Evolutionary conservation across 1,140 invertebrate species (phyloP).

Genomic region (Drosophila sturtevanti): DNA sequence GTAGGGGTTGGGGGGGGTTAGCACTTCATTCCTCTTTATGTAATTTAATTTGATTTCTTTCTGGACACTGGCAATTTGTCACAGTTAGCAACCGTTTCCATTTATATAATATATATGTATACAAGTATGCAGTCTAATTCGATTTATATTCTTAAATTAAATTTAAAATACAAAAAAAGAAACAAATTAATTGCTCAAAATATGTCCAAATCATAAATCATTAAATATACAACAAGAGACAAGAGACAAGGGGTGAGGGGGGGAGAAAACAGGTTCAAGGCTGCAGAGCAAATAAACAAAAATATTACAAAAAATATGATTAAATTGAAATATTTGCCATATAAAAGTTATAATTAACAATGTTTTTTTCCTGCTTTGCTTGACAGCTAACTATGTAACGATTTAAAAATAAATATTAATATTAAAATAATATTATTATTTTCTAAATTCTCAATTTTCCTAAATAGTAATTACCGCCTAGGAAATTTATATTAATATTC

Average conservation of each 20-base stretch:
- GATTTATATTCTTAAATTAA: not conserved
- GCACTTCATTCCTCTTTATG: not conserved
- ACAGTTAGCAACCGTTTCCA: constrained; percentile 4
- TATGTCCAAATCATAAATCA: not conserved
- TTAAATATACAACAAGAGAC: not conserved
- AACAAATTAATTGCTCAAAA: constrained; percentile 1
- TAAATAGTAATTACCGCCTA: no score
- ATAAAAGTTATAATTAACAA: no score
- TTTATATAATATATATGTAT: not conserved
- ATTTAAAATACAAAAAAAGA: not conserved
- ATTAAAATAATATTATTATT: no score
- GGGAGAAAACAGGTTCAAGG: no score
- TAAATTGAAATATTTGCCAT: not conserved
- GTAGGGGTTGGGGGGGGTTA: no score
- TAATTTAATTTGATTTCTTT: constrained; percentile 62
- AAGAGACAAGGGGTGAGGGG: not conserved
- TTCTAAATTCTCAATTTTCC: no score
- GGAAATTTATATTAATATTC: no score
- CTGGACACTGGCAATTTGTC: constrained; percentile 49
- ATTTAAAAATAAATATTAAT: no score
- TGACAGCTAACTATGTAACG: no score
- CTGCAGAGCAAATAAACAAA: not conserved
- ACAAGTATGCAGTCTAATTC: not conserved
- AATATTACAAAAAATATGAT: not conserved
- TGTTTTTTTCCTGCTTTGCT: no score